Percentiles rank a stretch among this genome's conserved stretches.
phyloP scores from a whole-genome alignment of 2,113 vertebrate genomes.

The Zapornia atra region DNA sequence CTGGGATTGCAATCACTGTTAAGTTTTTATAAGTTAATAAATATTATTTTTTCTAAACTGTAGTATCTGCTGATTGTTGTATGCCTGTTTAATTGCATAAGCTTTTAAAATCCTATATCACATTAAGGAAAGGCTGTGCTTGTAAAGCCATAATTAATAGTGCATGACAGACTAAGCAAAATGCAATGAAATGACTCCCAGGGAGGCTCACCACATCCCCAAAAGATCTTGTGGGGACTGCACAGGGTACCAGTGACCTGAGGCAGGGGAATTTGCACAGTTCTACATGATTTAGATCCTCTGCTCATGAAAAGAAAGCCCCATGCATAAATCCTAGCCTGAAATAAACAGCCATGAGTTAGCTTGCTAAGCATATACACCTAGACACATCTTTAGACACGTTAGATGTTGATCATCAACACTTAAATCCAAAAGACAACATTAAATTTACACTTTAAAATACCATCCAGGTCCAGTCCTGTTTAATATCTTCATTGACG shows the following conservation, averaged over 20 bases:
- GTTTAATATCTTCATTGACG: no score
- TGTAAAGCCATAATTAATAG: not conserved
- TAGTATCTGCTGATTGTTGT: not conserved
- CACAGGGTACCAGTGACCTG: not conserved
- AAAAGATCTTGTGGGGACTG: not conserved
- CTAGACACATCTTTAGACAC: not conserved
- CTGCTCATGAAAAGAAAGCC: not conserved
- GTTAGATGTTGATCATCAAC: not conserved
- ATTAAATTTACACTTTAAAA: not conserved
- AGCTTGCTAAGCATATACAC: not conserved
- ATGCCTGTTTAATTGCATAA: not conserved
- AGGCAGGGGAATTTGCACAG: not conserved
- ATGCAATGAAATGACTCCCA: not conserved
- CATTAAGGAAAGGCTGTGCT: not conserved
- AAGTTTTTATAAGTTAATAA: not conserved
- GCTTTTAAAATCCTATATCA: not conserved
- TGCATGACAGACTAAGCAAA: not conserved
- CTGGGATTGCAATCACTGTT: not conserved
- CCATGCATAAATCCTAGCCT: not conserved
- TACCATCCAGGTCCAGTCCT: no score
- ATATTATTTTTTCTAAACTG: not conserved
- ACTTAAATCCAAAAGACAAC: not conserved
- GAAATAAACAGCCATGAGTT: not conserved
- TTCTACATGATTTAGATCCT: not conserved
- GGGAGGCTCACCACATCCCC: not conserved